phyloP scores from a whole-genome alignment of 1,140 invertebrate genomes.

The Lordiphosa mommai region DNA sequence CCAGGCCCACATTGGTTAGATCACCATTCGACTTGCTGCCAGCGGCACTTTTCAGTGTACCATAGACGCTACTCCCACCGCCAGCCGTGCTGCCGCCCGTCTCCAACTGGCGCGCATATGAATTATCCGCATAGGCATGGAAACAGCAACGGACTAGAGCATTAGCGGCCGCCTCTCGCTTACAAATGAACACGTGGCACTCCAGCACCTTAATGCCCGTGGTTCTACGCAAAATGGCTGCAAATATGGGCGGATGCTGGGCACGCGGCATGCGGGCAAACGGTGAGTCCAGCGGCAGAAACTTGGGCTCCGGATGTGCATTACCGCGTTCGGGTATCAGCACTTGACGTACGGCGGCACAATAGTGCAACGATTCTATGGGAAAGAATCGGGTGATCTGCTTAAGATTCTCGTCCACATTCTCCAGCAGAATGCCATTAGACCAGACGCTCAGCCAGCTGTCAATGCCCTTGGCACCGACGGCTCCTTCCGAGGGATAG shows the following conservation, averaged over 20 bases:
- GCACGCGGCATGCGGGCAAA: conserved; percentile 93
- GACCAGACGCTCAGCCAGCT: conserved; percentile 99
- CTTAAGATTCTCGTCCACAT: conserved; percentile 96
- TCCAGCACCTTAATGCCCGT: conserved; percentile 99
- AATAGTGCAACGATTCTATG: conserved; percentile 97
- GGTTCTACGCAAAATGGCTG: conserved; percentile 95
- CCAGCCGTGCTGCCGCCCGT: conserved; percentile 72
- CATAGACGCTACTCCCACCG: conserved; percentile 68
- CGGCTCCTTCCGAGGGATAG: conserved; percentile 90
- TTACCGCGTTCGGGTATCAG: conserved; percentile 83
- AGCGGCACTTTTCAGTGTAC: conserved; percentile 79
- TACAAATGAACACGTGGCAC: conserved; percentile 99
- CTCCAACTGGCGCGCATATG: conserved; percentile 92
- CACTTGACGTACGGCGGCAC: conserved; percentile 95
- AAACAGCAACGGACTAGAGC: conserved; percentile 96
- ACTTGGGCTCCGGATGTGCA: conserved; percentile 85
- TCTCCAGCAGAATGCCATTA: conserved; percentile 96
- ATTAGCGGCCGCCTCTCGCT: conserved; percentile 95
- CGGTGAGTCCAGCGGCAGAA: conserved; percentile 97
- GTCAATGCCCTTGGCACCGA: conserved; percentile 94
- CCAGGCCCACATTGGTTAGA: conserved; percentile 49
- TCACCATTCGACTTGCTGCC: conserved; percentile 79
- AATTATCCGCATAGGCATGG: conserved; percentile 96
- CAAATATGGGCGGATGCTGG: conserved; percentile 97
- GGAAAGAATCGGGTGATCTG: conserved; percentile 98